A percentile compares a stretch with the other conserved stretches of the same genome.
Evolutionary conservation across 2,797 vertebrate species (phyloP).

Genomic region (Syngnathus rostellatus): DNA sequence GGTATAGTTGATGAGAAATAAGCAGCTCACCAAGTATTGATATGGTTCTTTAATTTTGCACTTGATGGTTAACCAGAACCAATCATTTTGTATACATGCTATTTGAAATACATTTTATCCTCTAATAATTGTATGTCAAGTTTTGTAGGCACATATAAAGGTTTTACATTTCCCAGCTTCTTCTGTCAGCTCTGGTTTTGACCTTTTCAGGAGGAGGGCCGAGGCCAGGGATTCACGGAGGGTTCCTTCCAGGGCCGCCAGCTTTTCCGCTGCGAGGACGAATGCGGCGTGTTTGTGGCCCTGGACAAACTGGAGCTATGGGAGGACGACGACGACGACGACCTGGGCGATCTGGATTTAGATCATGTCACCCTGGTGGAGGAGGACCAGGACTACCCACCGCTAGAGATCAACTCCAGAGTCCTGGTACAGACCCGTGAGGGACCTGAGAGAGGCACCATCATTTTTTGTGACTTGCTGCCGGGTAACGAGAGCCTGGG

Average conservation of each 20-base stretch:
- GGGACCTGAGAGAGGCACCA: slow-evolving; percentile 87
- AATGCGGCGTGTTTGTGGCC: slow-evolving; percentile 96
- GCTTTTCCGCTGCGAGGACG: slow-evolving; percentile 94
- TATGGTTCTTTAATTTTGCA: too few species aligned
- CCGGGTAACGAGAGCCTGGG: slow-evolving; percentile 93
- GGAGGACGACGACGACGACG: slow-evolving; percentile 80
- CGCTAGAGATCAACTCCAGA: slow-evolving; percentile 91
- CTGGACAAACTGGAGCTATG: slow-evolving; percentile 93
- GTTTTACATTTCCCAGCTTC: not conserved
- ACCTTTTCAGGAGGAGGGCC: slow-evolving; percentile 85
- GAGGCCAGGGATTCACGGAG: slow-evolving; percentile 94
- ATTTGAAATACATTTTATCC: not conserved
- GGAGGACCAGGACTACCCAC: slow-evolving; percentile 81
- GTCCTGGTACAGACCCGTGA: slow-evolving; percentile 91
- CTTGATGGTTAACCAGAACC: not conserved
- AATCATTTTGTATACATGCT: not conserved
- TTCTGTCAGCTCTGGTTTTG: slow-evolving; percentile 1
- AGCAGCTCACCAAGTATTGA: too few species aligned
- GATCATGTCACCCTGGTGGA: slow-evolving; percentile 80
- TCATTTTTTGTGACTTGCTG: slow-evolving; percentile 95
- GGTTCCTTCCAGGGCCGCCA: slow-evolving; percentile 95
- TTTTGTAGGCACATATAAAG: not conserved
- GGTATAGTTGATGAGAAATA: not conserved
- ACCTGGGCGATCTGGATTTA: slow-evolving; percentile 72
- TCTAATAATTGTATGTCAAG: not conserved